Conservation (phyloP, 2,888 invertebrate genomes). For the Drymonia ruficornis region DNA sequence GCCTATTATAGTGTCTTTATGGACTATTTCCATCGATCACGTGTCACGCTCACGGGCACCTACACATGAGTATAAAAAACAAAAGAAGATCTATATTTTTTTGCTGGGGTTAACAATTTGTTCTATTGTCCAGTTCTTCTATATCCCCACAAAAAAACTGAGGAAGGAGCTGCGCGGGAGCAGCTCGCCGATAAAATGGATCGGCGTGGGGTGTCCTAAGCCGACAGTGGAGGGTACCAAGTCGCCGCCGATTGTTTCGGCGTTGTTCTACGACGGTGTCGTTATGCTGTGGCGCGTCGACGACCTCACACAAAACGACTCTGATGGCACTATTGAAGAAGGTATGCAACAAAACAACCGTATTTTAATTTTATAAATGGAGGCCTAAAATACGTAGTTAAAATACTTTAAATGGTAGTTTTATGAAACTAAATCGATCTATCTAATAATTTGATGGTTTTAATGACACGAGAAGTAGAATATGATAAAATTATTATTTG, state of each 20-base stretch:
- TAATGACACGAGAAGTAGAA: too few relatives aligned
- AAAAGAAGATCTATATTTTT: too few relatives aligned
- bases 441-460: too few relatives aligned
- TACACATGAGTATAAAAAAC: too few relatives aligned
- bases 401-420: too few relatives aligned
- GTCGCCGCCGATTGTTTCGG: conserved; percentile 82
- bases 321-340: conserved; percentile 68
- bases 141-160: conserved; percentile 82
- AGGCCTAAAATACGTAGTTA: too few relatives aligned
- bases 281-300: conserved; percentile 86
- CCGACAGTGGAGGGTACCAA: conserved; percentile 76
- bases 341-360: conserved; percentile 43
- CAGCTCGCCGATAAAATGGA: conserved; percentile 69
- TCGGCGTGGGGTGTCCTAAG: conserved; percentile 76
- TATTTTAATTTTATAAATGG: too few relatives aligned
- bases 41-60: too few relatives aligned
- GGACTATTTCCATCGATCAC: too few relatives aligned
- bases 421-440: too few relatives aligned
- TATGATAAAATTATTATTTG: too few relatives aligned
- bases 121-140: conserved; percentile 80
- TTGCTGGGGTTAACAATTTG: conserved; percentile 7
- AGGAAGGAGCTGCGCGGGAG: conserved; percentile 78
- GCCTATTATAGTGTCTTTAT: too few relatives aligned
- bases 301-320: conserved; percentile 54
- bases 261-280: conserved; percentile 83